Evolutionary conservation across 2,113 vertebrate species (phyloP).

Genomic region (Amphiprion ocellaris): DNA sequence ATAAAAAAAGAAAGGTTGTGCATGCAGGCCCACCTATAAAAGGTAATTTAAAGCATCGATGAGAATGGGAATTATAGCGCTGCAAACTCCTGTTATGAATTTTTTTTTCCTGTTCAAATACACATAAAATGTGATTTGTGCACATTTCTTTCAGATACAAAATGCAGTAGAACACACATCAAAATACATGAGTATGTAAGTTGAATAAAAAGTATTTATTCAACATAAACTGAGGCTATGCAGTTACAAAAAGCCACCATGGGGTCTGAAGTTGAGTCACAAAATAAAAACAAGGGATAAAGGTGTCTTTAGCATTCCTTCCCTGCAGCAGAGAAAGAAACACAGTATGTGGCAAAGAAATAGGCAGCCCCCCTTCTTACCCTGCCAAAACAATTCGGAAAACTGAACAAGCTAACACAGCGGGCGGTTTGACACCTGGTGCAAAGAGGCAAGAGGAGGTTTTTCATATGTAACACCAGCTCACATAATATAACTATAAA

Average conservation of each 20-base stretch:
- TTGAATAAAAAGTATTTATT: not conserved
- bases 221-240: constrained; percentile 25
- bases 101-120: too few species aligned
- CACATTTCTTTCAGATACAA: too few species aligned
- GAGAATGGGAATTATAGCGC: too few species aligned
- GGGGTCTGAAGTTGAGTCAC: constrained; percentile 46
- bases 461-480: constrained; percentile 10
- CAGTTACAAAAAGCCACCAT: constrained; percentile 34
- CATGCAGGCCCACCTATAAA: too few species aligned
- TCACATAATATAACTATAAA: not conserved
- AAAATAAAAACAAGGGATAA: constrained; percentile 33
- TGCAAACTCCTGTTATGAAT: too few species aligned
- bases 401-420: constrained; percentile 22
- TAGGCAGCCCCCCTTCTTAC: not conserved
- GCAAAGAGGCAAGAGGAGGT: not conserved
- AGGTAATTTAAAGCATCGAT: too few species aligned
- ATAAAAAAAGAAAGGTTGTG: too few species aligned
- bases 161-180: too few species aligned
- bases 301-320: constrained; percentile 59
- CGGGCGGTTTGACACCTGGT: constrained; percentile 39
- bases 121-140: too few species aligned
- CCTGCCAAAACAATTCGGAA: constrained; percentile 5
- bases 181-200: not conserved
- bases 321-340: constrained; percentile 48
- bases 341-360: constrained; percentile 13